Base-by-base conservation (phyloP, 2,888 invertebrate species). In the Lochmaea capreae region DNA sequence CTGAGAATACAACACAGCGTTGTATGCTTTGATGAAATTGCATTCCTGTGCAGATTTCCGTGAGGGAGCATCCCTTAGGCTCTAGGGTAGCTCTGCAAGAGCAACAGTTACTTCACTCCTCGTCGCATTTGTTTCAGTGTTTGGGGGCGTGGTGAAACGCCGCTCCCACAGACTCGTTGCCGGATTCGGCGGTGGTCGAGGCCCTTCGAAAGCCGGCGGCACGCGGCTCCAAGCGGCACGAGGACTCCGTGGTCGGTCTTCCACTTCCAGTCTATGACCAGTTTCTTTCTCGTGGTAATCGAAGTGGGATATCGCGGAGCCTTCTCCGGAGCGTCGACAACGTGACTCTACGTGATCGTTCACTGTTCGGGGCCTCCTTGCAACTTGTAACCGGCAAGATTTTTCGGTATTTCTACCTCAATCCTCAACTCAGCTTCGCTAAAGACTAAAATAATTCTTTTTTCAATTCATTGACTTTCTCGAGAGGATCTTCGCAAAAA, bases 11-110 rank as follows among this genome's bases (percentile, higher is more conserved):
- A 85, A 82, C 84, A 83, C 84, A 79, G 82, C 83, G 84, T 82
- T 85, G 83, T 84, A 82, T 84, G 85, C 85, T 85, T 86, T 87
- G 87, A 87, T 87, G 87, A 87, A 87, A 87, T 87, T 87, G 87
- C 87, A 87, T 87, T 87, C 87, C 86, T 87, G 87, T 87, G 87
- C 87, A 87, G 86, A 87, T 86, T 87, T 87, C 87, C 87, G 87
- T 87, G 83, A 87, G 86, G 84, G 85, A 83, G 83, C 83, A 81
- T 83, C 83, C 81, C 82, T 82, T 77, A 76, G 77, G 79, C 78
- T 76, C 79, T 79, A 75, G 81, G 80, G 79, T 78, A 78, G 81
- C 81, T 85, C 83, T 85, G 83, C 83, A 84, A 85, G 84, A 86
- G 86, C 86, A 87, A 87, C 87, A 87, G 87, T 86, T 87, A 86